A percentile compares a stretch with the other conserved stretches of the same genome.
Conservation (phyloP, 2,113 vertebrate species). For the Gadus chalcogrammus region DNA sequence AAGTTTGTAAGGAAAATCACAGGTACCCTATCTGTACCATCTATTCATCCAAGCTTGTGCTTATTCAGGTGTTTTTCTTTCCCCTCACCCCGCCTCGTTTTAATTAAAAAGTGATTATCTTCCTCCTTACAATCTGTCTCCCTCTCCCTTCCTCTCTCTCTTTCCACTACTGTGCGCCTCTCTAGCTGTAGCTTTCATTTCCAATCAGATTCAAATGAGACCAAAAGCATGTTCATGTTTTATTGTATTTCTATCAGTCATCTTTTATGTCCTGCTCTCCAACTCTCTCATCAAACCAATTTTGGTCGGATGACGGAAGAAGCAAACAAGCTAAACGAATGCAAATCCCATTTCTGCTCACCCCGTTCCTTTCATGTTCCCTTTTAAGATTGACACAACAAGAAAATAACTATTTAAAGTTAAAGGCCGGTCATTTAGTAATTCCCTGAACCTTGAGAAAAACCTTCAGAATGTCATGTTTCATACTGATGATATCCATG, state of each 20-base stretch:
- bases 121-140: too few relatives aligned
- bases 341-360: too few relatives aligned
- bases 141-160: too few relatives aligned
- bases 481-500: too few relatives aligned
- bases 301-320: conserved; percentile 36
- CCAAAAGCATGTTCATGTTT: conserved; percentile 52
- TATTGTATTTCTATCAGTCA: conserved; percentile 5
- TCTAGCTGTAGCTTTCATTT: not conserved
- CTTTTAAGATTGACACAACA: too few relatives aligned
- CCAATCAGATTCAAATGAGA: conserved; percentile 57
- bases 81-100: conserved; percentile 35
- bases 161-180: conserved; percentile 1
- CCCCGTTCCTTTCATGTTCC: too few relatives aligned
- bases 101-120: not conserved
- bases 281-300: conserved; percentile 32
- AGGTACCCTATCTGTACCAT: conserved; percentile 42
- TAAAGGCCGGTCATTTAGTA: too few relatives aligned
- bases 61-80: conserved; percentile 11
- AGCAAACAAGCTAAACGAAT: conserved; percentile 19
- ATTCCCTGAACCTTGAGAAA: too few relatives aligned
- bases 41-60: conserved; percentile 35
- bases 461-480: too few relatives aligned
- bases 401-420: too few relatives aligned
- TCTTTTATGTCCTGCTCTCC: conserved; percentile 31
- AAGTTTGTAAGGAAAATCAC: not conserved